A percentile compares a stretch with the other conserved stretches of the same genome.
Conservation (phyloP, 2,113 vertebrate species). For the Eptesicus fuscus region DNA sequence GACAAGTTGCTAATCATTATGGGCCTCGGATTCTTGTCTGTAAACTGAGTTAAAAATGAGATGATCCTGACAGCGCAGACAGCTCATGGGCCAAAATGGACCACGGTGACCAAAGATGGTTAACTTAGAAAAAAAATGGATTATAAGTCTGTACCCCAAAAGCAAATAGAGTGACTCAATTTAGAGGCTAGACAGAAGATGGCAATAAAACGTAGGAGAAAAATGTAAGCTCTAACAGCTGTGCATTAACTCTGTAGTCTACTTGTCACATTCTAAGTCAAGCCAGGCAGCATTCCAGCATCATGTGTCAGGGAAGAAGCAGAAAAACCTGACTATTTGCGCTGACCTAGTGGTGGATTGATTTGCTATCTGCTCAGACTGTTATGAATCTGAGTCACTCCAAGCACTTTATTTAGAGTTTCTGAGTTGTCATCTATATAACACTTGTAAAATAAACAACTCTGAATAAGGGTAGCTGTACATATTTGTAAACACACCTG, state of each 20-base stretch:
- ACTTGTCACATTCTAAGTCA: conserved; percentile 24
- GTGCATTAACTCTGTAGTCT: conserved; percentile 18
- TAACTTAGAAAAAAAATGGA: conserved; percentile 24
- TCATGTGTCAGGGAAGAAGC: conserved; percentile 62
- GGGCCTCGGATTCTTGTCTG: neutral
- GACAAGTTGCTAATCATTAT: neutral
- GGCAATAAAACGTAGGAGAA: neutral
- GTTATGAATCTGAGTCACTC: conserved; percentile 63
- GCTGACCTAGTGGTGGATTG: conserved; percentile 60
- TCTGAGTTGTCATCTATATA: neutral
- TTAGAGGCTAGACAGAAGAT: neutral
- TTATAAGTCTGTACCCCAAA: conserved; percentile 58
- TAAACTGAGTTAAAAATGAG: neutral
- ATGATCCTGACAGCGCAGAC: neutral
- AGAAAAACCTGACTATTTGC: conserved; percentile 74
- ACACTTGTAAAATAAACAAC: conserved; percentile 1
- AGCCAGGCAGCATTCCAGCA: conserved; percentile 74
- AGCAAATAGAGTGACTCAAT: neutral
- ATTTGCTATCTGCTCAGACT: conserved; percentile 27
- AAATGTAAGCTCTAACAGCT: neutral
- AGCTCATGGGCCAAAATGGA: conserved; percentile 53
- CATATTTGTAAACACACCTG: neutral
- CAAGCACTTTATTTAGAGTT: conserved; percentile 52
- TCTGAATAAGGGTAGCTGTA: neutral
- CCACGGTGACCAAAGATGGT: conserved; percentile 33